Percentiles rank a stretch among this genome's conserved stretches.
Conservation (phyloP, 2,797 vertebrate species). For the Neosilurus hyrtlii region DNA sequence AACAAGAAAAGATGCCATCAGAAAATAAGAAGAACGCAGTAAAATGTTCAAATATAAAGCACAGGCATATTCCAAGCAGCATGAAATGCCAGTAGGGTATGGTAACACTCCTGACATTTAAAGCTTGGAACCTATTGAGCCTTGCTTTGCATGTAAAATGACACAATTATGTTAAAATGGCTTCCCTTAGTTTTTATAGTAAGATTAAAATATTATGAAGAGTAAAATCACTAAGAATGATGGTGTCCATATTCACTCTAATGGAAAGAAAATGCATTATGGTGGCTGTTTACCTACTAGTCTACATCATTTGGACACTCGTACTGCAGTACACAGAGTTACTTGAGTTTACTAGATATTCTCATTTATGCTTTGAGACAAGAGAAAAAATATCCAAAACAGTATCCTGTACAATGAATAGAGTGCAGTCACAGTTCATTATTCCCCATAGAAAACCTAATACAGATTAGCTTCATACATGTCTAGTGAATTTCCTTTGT, state of each 20-base stretch:
- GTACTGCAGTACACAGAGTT: neutral
- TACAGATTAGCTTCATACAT: neutral
- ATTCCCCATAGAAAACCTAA: neutral
- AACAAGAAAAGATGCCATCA: neutral
- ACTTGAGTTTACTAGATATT: neutral
- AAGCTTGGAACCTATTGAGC: neutral
- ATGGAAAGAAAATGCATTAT: neutral
- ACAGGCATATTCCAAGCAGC: neutral
- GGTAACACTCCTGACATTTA: neutral
- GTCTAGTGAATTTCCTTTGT: neutral
- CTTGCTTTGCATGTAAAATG: neutral
- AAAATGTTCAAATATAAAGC: neutral
- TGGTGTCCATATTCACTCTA: neutral
- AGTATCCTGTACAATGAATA: neutral
- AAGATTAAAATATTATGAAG: neutral
- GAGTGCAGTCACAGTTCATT: neutral
- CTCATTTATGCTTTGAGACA: neutral
- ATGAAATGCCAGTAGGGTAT: neutral
- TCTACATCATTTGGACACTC: neutral
- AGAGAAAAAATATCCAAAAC: neutral
- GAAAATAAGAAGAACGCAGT: neutral
- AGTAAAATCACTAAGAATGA: neutral
- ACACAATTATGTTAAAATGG: neutral
- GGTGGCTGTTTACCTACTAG: neutral
- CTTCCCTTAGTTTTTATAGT: neutral